phyloP scores from a whole-genome alignment of 1,140 invertebrate species.

The Coptotermes formosanus region DNA sequence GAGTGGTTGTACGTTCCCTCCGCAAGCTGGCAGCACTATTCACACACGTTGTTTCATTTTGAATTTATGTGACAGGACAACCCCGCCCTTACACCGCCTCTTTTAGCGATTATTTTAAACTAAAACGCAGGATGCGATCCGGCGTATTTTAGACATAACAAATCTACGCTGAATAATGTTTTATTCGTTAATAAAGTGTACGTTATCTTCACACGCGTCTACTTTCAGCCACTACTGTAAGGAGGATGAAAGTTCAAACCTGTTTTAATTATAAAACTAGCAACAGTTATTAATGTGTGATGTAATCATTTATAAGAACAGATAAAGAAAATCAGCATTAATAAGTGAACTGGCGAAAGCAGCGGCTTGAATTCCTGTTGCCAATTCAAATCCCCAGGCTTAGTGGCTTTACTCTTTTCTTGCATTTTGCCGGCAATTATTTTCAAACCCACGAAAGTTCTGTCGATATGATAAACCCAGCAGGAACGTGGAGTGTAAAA shows the following conservation, averaged over 20 bases:
- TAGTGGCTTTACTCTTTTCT: too few species aligned
- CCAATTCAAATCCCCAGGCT: too few species aligned
- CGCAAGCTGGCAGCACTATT: conserved; percentile 1
- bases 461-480: too few species aligned
- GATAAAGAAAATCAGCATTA: too few species aligned
- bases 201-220: background rate
- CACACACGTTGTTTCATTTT: background rate
- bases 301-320: background rate
- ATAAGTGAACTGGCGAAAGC: too few species aligned
- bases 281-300: background rate
- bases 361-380: too few species aligned
- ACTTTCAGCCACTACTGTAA: background rate
- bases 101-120: background rate
- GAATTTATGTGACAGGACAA: background rate
- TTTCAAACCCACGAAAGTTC: background rate
- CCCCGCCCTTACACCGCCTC: background rate
- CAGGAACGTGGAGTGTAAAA: too few species aligned
- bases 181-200: background rate
- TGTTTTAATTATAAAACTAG: background rate
- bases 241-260: background rate
- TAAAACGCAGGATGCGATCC: background rate
- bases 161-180: background rate
- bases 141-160: background rate
- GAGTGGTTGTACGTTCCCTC: background rate
- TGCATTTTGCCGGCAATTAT: background rate